Evolutionary conservation across 1,140 invertebrate genomes (phyloP).

Genomic region (Tyrophagus putrescentiae): DNA sequence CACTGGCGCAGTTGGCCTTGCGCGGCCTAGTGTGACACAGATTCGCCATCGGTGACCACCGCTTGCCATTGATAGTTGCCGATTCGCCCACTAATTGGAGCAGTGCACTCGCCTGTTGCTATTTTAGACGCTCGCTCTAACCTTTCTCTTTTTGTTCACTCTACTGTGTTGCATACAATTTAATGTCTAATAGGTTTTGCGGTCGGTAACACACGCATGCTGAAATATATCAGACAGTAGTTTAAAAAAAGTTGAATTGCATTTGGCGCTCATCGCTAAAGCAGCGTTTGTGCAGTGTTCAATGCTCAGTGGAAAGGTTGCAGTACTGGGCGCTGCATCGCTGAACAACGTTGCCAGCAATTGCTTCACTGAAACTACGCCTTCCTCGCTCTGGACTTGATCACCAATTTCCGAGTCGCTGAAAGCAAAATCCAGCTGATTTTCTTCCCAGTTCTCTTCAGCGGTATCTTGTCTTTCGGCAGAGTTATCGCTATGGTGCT

Average conservation of each 20-base stretch:
- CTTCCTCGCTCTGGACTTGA: not conserved
- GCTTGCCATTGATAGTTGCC: not conserved
- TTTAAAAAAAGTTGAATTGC: too few relatives aligned
- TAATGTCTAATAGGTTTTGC: not conserved
- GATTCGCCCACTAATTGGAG: slow-evolving; percentile 3
- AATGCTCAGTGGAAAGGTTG: not conserved
- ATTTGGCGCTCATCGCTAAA: too few relatives aligned
- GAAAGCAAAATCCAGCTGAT: not conserved
- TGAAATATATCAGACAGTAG: too few relatives aligned
- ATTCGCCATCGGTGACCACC: slow-evolving; percentile 2
- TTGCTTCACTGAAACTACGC: not conserved
- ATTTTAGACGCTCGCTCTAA: not conserved
- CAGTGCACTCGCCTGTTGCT: not conserved
- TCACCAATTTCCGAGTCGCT: not conserved
- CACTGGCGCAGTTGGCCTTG: not conserved
- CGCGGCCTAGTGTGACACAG: not conserved
- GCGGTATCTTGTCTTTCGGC: not conserved
- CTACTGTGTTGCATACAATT: too few relatives aligned
- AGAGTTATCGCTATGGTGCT: not conserved
- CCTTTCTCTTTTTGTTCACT: too few relatives aligned
- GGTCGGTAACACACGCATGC: too few relatives aligned
- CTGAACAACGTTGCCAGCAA: not conserved
- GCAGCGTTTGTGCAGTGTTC: too few relatives aligned
- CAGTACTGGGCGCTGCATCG: not conserved
- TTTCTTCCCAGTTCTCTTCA: not conserved